These are phyloP conservation scores for Ernsta delagoae DNA, from an alignment of 2,888 invertebrate genomes.

Conservation along the genomic window DNA sequence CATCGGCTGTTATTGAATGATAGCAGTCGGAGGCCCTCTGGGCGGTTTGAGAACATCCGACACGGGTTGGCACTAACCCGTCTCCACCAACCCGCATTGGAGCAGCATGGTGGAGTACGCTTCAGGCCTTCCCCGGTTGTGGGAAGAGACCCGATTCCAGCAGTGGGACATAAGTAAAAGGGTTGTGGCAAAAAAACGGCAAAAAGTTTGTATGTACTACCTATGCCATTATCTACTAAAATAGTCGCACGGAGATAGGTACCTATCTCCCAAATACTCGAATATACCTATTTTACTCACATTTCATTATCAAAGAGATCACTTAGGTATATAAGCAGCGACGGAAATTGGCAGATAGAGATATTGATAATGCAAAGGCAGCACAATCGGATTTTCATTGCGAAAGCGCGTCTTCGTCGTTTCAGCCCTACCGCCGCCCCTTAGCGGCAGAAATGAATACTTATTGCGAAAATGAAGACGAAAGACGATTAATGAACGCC, in stretches of 20 bases:
- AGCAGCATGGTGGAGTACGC: too few relatives aligned
- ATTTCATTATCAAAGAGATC: conserved; percentile 40
- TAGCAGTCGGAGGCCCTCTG: too few relatives aligned
- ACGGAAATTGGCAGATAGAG: conserved; percentile 72
- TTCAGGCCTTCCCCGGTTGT: too few relatives aligned
- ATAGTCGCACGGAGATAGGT: background rate
- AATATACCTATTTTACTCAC: conserved; percentile 5
- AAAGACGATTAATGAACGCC: conserved; percentile 36
- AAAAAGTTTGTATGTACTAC: background rate
- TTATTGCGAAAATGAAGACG: conserved; percentile 38
- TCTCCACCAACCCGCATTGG: too few relatives aligned
- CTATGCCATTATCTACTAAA: background rate
- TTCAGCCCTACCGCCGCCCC: conserved; percentile 23
- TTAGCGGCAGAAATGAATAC: conserved; percentile 33
- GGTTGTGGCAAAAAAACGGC: background rate
- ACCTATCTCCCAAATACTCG: background rate
- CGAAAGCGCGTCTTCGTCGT: conserved; percentile 51
- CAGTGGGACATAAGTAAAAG: too few relatives aligned
- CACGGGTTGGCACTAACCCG: too few relatives aligned
- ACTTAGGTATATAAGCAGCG: conserved; percentile 56
- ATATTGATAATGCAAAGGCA: conserved; percentile 79
- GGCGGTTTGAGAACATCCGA: too few relatives aligned
- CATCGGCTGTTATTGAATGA: too few relatives aligned
- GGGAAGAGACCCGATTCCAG: too few relatives aligned
- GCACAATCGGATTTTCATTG: conserved; percentile 81